Percentiles rank a stretch among this genome's conserved stretches.
Conservation (phyloP, 2,113 vertebrate genomes). For the Mobula hypostoma region DNA sequence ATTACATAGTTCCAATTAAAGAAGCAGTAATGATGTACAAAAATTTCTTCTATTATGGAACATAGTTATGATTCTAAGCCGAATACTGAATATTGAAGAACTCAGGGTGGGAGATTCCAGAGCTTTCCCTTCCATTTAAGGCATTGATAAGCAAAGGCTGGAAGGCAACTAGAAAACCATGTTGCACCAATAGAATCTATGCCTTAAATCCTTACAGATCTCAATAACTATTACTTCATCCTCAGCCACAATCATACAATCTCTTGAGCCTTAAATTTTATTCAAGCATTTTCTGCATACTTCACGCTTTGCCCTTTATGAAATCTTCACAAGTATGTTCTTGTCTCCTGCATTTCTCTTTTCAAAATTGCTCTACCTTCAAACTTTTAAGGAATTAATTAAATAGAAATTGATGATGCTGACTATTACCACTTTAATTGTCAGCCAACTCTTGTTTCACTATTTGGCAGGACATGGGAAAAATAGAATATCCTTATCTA, state of each 20-base stretch:
- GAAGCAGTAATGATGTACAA: not conserved
- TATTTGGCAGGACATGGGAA: not conserved
- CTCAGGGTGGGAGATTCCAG: not conserved
- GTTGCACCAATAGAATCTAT: not conserved
- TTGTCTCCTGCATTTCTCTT: not conserved
- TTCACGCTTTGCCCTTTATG: not conserved
- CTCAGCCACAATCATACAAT: not conserved
- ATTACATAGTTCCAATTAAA: not conserved
- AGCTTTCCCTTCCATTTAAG: not conserved
- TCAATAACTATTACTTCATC: not conserved
- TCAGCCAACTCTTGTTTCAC: not conserved
- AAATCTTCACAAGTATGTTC: not conserved
- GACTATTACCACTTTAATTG: not conserved
- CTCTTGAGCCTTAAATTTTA: not conserved
- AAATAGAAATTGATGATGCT: not conserved
- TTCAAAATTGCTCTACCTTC: not conserved
- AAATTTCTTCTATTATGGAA: not conserved
- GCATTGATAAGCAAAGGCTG: not conserved
- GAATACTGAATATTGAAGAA: not conserved
- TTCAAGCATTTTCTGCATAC: no score
- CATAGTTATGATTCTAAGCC: not conserved
- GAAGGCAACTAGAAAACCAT: not conserved
- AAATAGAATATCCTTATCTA: not conserved
- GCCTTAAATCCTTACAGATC: not conserved
- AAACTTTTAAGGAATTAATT: not conserved